Evolutionary conservation across 2,797 vertebrate genomes (phyloP), one percentile per base, ranked within the genome.

Genomic region (Oreochromis grahami): DNA sequence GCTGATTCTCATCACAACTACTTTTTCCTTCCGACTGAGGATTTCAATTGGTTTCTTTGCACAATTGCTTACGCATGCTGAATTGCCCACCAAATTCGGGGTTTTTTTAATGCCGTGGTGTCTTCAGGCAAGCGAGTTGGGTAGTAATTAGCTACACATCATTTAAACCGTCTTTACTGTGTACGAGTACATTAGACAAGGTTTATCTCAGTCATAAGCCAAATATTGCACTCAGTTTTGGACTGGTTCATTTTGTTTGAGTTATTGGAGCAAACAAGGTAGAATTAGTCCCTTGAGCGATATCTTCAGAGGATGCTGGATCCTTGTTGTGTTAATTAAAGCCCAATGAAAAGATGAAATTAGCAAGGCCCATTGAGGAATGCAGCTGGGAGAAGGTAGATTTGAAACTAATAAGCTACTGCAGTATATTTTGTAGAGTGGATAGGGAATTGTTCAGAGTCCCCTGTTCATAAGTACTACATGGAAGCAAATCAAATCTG

Each of bases 261-360:
- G 70, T 88, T 88, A 90, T 68, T 85, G 36, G 84, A 80, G 84
- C 83, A 89, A 89, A 91, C 13, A 21, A 90, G 84, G 86, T 86
- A 91, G 82, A 90, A 92, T 86, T 76, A 90, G 36, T 92, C 88
- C 84, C 89, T 8, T 2, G 89, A 77, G 89, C 68, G 41, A 89
- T 48, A 79, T 89, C 84, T 91, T 83, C 80, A 86, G 86, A 89
- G 87, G 89, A 92, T 45, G 65, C 81, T 26, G 72, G 87, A 89
- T 91, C 90, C 90, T 92, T 88, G 88, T 93, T 91, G 88, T 86
- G 86, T 88, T 93, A 92, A 94, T 94, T 92, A 94, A 92, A 91
- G 81, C 78, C 87, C 89, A 88, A 81, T 90, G 79, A 94, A 90
- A 89, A 90, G 84, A 85, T 87, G 70, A 80, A 93, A 91, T 90